Percentiles rank a stretch among this genome's conserved stretches.
Conservation (phyloP, 2,113 vertebrate genomes). For the Tyrannus savana region DNA sequence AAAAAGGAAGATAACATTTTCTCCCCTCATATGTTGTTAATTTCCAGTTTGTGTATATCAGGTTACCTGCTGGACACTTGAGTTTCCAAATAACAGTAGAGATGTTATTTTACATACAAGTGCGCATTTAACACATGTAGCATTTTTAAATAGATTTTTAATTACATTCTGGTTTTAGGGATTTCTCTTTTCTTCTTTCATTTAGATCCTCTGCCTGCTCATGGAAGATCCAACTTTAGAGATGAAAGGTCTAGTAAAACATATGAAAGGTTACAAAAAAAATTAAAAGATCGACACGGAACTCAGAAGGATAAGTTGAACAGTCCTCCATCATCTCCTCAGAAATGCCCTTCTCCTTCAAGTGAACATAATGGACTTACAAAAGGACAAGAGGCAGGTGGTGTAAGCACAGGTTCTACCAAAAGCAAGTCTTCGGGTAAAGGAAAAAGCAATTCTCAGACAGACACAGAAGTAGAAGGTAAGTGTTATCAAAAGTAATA, state of each 20-base stretch:
- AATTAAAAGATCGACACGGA: slow-evolving; percentile 91
- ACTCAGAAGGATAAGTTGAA: slow-evolving; percentile 87
- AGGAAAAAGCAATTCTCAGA: slow-evolving; percentile 77
- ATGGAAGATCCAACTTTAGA: slow-evolving; percentile 88
- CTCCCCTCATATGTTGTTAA: neutral
- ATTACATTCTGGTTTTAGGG: neutral
- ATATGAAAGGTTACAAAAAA: slow-evolving; percentile 94
- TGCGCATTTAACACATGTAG: neutral
- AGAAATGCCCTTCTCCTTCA: slow-evolving; percentile 84
- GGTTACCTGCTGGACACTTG: neutral
- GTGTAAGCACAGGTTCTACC: slow-evolving; percentile 69
- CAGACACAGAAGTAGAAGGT: slow-evolving; percentile 74
- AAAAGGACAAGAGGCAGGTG: slow-evolving; percentile 76
- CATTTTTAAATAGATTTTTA: neutral
- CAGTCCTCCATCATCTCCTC: slow-evolving; percentile 90
- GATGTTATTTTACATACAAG: neutral
- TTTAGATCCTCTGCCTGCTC: slow-evolving; percentile 87
- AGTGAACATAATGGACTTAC: slow-evolving; percentile 86
- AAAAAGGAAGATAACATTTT: neutral
- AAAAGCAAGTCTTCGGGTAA: slow-evolving; percentile 77
- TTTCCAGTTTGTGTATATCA: neutral
- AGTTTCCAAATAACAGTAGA: neutral
- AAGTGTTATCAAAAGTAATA: neutral
- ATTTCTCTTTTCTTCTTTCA: neutral
- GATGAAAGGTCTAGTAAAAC: slow-evolving; percentile 95